Percentiles rank a stretch among this genome's conserved stretches.
Evolutionary conservation across 2,113 vertebrate species (phyloP).

Genomic region (Bathybates hornii): DNA sequence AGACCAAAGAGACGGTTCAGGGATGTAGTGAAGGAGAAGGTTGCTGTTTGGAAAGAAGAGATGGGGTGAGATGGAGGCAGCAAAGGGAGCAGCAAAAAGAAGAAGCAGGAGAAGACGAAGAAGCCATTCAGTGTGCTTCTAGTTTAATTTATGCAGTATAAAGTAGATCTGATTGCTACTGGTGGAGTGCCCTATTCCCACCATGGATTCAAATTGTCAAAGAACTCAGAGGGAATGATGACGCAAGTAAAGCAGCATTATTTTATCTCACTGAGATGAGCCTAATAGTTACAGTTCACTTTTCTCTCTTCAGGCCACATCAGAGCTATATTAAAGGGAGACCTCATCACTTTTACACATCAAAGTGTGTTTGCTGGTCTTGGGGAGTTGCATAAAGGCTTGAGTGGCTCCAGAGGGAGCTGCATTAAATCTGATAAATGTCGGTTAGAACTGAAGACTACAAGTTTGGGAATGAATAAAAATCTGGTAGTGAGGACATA

Average conservation of each 20-base stretch:
- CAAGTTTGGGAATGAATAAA: neutral
- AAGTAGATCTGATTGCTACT: neutral
- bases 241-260: neutral
- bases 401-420: neutral
- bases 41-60: neutral
- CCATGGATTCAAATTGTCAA: neutral
- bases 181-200: neutral
- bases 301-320: neutral
- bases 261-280: neutral
- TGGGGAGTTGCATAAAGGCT: neutral
- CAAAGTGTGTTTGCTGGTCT: neutral
- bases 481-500: neutral
- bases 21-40: neutral
- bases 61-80: neutral
- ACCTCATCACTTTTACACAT: neutral
- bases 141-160: neutral
- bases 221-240: neutral
- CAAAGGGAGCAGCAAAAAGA: neutral
- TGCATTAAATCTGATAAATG: neutral
- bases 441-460: neutral
- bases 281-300: neutral
- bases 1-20: neutral
- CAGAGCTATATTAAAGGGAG: neutral
- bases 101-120: neutral
- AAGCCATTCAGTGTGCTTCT: neutral